These are phyloP conservation scores for Brachypodius melanocephalos DNA, from an alignment of 2,113 vertebrate genomes.

Conservation along the genomic window DNA sequence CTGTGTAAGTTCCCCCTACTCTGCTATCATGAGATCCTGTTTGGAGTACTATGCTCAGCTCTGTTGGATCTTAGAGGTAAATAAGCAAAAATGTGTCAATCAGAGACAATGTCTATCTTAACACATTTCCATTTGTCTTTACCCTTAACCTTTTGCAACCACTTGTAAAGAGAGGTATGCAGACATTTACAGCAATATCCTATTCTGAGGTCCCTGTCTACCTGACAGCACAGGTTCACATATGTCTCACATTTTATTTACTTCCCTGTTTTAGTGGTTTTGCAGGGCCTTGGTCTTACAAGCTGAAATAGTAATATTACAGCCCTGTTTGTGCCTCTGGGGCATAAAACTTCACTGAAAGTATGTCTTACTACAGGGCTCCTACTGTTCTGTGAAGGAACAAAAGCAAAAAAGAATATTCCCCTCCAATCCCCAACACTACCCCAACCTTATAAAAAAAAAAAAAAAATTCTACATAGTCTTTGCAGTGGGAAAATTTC, in stretches of 20 bases:
- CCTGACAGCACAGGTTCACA: not conserved
- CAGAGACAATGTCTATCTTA: not conserved
- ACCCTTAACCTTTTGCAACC: not conserved
- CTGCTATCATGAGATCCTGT: not conserved
- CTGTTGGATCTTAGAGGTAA: not conserved
- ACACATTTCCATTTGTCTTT: not conserved
- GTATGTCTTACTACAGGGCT: not conserved
- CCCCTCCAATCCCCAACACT: not conserved
- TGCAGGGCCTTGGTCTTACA: not conserved
- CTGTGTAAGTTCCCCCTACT: not conserved
- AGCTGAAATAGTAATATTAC: not conserved
- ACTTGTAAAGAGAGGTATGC: not conserved
- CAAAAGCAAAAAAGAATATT: not conserved
- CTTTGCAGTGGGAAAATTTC: not conserved
- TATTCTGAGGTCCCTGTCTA: not conserved
- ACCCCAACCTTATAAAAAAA: not conserved
- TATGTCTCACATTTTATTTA: not conserved
- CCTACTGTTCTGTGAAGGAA: not conserved
- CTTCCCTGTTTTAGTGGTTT: not conserved
- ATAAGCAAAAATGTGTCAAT: not conserved
- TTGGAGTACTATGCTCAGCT: not conserved
- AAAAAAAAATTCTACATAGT: not conserved
- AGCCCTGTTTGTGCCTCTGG: not conserved
- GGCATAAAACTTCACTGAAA: not conserved
- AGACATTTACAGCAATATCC: not conserved